Base-by-base conservation (phyloP, 2,888 invertebrate genomes). In the Drepana falcataria region DNA sequence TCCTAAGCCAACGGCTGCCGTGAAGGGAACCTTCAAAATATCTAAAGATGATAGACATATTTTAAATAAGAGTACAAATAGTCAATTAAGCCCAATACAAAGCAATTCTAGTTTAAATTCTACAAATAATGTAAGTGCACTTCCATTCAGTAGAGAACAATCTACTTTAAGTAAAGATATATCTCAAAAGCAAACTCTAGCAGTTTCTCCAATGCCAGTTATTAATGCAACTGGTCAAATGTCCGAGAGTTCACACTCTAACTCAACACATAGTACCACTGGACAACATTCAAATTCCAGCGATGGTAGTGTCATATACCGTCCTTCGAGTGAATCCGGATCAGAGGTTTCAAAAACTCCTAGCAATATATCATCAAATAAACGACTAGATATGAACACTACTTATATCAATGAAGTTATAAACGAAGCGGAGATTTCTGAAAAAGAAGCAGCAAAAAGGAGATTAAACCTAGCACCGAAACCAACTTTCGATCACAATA, bases 1-100 rank as follows among this genome's bases (percentile, higher is more conserved):
- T 67, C 97, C 97, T 0, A 97, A 97, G 81, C 97, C 97, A 2
- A 97, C 97, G 48, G 97, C 97, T 5, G 96, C 97, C 56, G 96
- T 98, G 40, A 97, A 97, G 90, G 97, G 97, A 61, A 97, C 96
- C 35, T 95, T 95, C 60, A 97, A 97, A 83, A 92, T 94, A 69
- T 84, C 93, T 62, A 91, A 92, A 81, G 93, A 94, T 75, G 80
- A 92, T 74, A 81, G 89, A 81, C 77, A 91, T 79, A 68, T 90
- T 75, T 77, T 88, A 86, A 84, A 81, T 87, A 91, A 91, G 87
- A 92, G 80, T 91, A 91, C 88, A 81, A 89, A 85, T 83, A 86
- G 87, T 81, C 90, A 91, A 83, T 88, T 91, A 87, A 91, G 91
- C 73, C 91, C 91, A 60, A 92, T 91, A 81, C 91, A 91, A 79